These are phyloP conservation scores for Neoascia interrupta DNA, from an alignment of 2,888 invertebrate genomes.

Conservation along the genomic window DNA sequence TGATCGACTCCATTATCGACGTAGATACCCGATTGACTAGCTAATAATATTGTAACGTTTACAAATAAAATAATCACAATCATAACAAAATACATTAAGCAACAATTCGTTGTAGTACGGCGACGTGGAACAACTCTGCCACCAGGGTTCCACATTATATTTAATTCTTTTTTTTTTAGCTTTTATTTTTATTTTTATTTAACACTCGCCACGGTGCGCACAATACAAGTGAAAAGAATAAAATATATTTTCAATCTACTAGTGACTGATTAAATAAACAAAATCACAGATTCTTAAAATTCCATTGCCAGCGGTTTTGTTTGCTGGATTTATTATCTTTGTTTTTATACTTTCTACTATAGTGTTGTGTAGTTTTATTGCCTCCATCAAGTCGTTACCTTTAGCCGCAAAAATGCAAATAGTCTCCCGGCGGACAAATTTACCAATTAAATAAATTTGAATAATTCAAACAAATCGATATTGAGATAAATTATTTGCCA, in stretches of 20 bases:
- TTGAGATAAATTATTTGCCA: constrained; percentile 13
- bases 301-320: constrained; percentile 57
- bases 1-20: constrained; percentile 93
- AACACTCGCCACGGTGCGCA: constrained; percentile 34
- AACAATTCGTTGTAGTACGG: constrained; percentile 49
- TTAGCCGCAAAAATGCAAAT: constrained; percentile 19
- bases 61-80: constrained; percentile 63
- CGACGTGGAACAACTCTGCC: too few relatives aligned
- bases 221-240: constrained; percentile 35
- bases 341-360: constrained; percentile 38
- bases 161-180: constrained; percentile 3
- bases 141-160: constrained; percentile 15
- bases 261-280: constrained; percentile 60
- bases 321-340: constrained; percentile 49
- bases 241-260: constrained; percentile 39
- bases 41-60: constrained; percentile 63
- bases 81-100: constrained; percentile 44
- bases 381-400: constrained; percentile 50
- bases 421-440: constrained; percentile 40
- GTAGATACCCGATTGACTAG: constrained; percentile 86
- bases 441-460: constrained; percentile 38
- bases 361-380: constrained; percentile 40
- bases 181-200: constrained; percentile 6
- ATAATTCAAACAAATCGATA: constrained; percentile 22
- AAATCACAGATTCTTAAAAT: constrained; percentile 63